These are phyloP conservation scores for Gracilinanus agilis DNA, from an alignment of 2,113 vertebrate genomes.

Conservation along the genomic window DNA sequence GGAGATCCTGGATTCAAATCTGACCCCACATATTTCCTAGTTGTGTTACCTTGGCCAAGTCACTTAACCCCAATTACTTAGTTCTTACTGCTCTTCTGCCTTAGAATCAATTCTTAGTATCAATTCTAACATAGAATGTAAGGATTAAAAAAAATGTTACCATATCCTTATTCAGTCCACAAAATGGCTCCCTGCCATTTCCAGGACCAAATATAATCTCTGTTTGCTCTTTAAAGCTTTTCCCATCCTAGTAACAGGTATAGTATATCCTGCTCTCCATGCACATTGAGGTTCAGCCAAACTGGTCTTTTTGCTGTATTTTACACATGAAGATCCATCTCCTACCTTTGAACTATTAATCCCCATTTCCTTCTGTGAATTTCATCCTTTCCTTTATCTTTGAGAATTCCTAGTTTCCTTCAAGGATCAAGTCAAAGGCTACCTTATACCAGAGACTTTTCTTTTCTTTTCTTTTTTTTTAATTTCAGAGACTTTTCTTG, in stretches of 20 bases:
- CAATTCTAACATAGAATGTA: no score
- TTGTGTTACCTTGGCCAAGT: no score
- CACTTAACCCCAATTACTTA: no score
- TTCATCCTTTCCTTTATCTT: not conserved
- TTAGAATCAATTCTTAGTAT: no score
- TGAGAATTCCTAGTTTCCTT: not conserved
- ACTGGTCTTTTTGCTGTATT: not conserved
- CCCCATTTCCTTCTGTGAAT: not conserved
- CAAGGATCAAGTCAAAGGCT: not conserved
- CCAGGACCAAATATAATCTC: not conserved
- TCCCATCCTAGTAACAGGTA: not conserved
- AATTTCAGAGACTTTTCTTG: not conserved
- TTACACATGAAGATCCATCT: not conserved
- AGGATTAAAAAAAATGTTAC: no score
- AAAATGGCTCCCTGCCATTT: not conserved
- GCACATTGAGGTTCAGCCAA: not conserved
- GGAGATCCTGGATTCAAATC: no score
- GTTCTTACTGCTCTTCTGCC: no score
- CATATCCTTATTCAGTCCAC: not conserved
- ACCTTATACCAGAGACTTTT: not conserved
- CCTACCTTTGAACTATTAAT: not conserved
- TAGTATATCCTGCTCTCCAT: not conserved
- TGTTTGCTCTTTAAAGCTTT: not conserved
- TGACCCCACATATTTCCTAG: no score
- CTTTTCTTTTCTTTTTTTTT: no score